A percentile compares a stretch with the other conserved stretches of the same genome.
Conservation (phyloP, 2,113 vertebrate species). For the Dryoscopus gambensis region DNA sequence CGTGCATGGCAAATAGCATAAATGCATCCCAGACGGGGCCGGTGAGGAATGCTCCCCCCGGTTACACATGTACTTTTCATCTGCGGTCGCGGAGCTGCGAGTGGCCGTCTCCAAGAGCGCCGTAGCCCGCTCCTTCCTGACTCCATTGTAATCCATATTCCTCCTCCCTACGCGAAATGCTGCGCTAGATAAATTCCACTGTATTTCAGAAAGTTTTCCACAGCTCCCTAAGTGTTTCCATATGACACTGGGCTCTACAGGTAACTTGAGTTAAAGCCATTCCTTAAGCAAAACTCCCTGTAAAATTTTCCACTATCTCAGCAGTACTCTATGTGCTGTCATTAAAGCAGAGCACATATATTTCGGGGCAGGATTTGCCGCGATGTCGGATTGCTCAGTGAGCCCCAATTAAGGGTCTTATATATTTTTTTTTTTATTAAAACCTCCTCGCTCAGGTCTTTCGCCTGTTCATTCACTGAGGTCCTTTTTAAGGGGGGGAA, state of each 20-base stretch:
- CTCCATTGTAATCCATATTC: slow-evolving; percentile 62
- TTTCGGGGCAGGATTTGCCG: slow-evolving; percentile 56
- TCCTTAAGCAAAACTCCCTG: slow-evolving; percentile 68
- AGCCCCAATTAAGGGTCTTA: slow-evolving; percentile 50
- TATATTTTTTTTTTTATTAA: neutral
- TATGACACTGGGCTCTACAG: slow-evolving; percentile 72
- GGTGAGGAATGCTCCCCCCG: slow-evolving; percentile 27
- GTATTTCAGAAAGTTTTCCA: slow-evolving; percentile 78
- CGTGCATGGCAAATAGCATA: slow-evolving; percentile 56
- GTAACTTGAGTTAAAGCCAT: slow-evolving; percentile 76
- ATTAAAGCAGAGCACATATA: slow-evolving; percentile 63
- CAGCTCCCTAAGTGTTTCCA: slow-evolving; percentile 77
- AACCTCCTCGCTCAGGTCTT: slow-evolving; percentile 54
- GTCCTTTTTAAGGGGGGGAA: slow-evolving; percentile 15
- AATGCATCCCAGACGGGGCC: slow-evolving; percentile 57
- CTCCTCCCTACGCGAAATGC: slow-evolving; percentile 49
- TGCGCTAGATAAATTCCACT: slow-evolving; percentile 65
- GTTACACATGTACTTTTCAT: slow-evolving; percentile 57
- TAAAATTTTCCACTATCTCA: slow-evolving; percentile 76
- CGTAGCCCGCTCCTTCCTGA: slow-evolving; percentile 28
- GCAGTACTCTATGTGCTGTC: slow-evolving; percentile 72
- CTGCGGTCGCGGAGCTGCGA: neutral
- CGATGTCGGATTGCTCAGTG: slow-evolving; percentile 45
- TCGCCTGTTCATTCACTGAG: slow-evolving; percentile 52
- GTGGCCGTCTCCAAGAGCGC: slow-evolving; percentile 3